These are phyloP conservation scores for Fragum sueziense DNA, from an alignment of 2,888 invertebrate species.

Conservation along the genomic window DNA sequence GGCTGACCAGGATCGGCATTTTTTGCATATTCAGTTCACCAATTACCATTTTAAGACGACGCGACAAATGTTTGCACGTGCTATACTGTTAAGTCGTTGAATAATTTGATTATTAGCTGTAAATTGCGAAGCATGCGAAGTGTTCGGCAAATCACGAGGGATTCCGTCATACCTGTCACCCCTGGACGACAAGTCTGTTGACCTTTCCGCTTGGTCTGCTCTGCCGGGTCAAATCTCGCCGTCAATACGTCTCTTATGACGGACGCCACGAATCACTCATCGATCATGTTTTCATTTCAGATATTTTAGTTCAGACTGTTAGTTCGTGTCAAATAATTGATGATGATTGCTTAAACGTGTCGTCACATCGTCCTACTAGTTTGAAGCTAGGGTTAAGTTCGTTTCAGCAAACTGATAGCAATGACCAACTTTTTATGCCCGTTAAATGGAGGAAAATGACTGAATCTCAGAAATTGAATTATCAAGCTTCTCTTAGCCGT, in stretches of 20 bases:
- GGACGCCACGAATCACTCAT: neutral
- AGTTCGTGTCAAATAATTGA: neutral
- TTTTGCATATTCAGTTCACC: too few relatives aligned
- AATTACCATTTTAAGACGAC: too few relatives aligned
- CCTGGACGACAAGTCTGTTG: too few relatives aligned
- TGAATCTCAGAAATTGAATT: neutral
- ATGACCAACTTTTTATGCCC: neutral
- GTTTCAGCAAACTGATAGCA: neutral
- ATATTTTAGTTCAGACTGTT: neutral
- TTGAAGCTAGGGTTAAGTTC: neutral
- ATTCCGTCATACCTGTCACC: too few relatives aligned
- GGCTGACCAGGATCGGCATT: too few relatives aligned
- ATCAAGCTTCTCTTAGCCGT: neutral
- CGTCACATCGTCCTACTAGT: neutral
- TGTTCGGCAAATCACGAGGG: too few relatives aligned
- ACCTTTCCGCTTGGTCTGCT: too few relatives aligned
- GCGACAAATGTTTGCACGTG: too few relatives aligned
- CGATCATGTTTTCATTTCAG: neutral
- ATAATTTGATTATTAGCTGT: too few relatives aligned
- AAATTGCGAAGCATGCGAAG: too few relatives aligned
- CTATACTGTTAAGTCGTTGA: too few relatives aligned
- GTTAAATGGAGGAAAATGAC: neutral
- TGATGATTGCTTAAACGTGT: neutral
- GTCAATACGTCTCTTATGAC: neutral
- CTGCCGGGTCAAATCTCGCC: too few relatives aligned